A percentile compares a stretch with the other conserved stretches of the same genome.
phyloP scores from a whole-genome alignment of 2,113 vertebrate genomes.

The Prolemur simus region DNA sequence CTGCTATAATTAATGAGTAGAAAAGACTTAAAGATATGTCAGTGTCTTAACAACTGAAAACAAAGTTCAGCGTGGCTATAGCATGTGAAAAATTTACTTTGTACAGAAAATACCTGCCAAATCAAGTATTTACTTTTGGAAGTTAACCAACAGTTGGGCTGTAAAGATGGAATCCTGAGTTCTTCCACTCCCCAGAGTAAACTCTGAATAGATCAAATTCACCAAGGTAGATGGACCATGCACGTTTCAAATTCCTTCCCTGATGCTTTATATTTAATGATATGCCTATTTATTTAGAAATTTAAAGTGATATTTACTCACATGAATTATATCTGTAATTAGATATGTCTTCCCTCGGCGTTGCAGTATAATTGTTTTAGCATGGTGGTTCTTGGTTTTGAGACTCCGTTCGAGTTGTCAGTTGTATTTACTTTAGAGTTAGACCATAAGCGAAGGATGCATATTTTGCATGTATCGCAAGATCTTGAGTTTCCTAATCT shows the following conservation, averaged over 20 bases:
- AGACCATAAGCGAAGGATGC: not conserved
- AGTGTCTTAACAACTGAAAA: slow-evolving; percentile 41
- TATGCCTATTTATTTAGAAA: slow-evolving; percentile 54
- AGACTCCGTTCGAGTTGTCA: not conserved
- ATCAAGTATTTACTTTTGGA: slow-evolving; percentile 51
- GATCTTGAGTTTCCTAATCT: slow-evolving; percentile 18
- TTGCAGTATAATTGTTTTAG: slow-evolving; percentile 30
- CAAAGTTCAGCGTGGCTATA: not conserved
- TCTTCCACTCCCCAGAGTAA: not conserved
- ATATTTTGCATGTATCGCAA: not conserved
- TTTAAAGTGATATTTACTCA: slow-evolving; percentile 50
- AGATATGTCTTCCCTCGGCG: slow-evolving; percentile 17
- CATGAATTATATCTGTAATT: slow-evolving; percentile 47
- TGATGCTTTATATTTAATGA: slow-evolving; percentile 54
- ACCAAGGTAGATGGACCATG: not conserved
- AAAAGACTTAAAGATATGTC: slow-evolving; percentile 17
- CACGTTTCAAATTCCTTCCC: slow-evolving; percentile 43
- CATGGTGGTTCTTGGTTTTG: slow-evolving; percentile 20
- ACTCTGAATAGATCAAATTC: not conserved
- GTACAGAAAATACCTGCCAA: slow-evolving; percentile 29
- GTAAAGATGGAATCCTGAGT: slow-evolving; percentile 13
- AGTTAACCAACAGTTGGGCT: slow-evolving; percentile 26
- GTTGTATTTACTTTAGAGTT: slow-evolving; percentile 22
- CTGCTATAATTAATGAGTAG: not conserved
- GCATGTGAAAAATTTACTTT: slow-evolving; percentile 25